These are phyloP conservation scores for Mormyrus proboscirostris DNA, from an alignment of 2,797 vertebrate species.

Conservation along the genomic window DNA sequence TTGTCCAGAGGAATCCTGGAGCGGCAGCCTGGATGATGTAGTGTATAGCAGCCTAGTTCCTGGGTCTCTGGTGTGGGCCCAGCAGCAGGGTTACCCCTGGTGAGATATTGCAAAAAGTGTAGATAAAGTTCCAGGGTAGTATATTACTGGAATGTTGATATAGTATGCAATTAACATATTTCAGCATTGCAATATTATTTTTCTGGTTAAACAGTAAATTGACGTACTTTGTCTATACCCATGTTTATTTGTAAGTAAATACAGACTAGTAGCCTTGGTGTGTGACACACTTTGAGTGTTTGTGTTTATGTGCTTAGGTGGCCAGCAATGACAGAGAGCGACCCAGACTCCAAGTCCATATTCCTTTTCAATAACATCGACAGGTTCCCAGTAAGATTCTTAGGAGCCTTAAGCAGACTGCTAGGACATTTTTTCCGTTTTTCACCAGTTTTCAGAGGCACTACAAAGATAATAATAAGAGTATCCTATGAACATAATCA, in stretches of 20 bases:
- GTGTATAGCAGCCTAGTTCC: slow-evolving; percentile 51
- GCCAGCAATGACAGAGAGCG: slow-evolving; percentile 60
- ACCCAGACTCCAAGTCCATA: slow-evolving; percentile 53
- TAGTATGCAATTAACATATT: background rate
- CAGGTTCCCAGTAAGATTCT: slow-evolving; percentile 50
- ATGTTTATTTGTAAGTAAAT: background rate
- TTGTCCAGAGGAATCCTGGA: slow-evolving; percentile 52
- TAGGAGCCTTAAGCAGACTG: background rate
- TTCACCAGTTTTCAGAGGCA: background rate
- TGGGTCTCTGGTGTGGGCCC: slow-evolving; percentile 62
- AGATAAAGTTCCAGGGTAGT: background rate
- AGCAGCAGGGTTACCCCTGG: slow-evolving; percentile 59
- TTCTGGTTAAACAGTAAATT: background rate
- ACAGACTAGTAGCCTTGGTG: background rate
- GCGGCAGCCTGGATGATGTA: slow-evolving; percentile 42
- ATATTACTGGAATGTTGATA: background rate
- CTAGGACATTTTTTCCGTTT: background rate
- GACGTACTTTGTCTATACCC: background rate
- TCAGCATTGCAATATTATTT: background rate
- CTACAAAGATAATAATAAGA: background rate
- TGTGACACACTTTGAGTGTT: background rate
- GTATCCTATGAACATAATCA: background rate
- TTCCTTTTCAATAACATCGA: slow-evolving; percentile 52
- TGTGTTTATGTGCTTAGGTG: slow-evolving; percentile 48
- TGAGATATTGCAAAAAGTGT: slow-evolving; percentile 33